These are phyloP conservation scores for Mystacornis crossleyi DNA, from an alignment of 2,113 vertebrate genomes.

Conservation along the genomic window DNA sequence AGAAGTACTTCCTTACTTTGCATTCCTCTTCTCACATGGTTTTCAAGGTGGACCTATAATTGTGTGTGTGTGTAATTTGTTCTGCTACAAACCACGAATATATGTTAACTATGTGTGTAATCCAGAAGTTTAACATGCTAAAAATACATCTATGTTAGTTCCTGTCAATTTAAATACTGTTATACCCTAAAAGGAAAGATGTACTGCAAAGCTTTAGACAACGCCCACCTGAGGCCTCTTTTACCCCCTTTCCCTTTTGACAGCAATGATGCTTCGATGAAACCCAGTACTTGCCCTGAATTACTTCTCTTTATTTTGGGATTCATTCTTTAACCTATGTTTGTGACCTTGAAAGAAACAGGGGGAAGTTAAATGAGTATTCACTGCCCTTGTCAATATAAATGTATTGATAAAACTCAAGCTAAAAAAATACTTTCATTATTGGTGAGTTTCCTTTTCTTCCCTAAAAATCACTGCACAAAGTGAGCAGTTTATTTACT, in stretches of 20 bases:
- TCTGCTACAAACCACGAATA: neutral
- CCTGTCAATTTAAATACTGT: constrained; percentile 37
- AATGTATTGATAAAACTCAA: neutral
- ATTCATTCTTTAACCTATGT: neutral
- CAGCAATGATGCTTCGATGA: neutral
- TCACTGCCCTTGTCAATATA: neutral
- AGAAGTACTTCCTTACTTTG: neutral
- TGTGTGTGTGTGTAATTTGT: neutral
- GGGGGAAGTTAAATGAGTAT: neutral
- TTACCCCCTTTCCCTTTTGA: neutral
- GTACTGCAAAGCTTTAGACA: neutral
- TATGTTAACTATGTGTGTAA: constrained; percentile 45
- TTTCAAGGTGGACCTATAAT: neutral
- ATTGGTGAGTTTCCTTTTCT: neutral
- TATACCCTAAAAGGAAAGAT: constrained; percentile 67
- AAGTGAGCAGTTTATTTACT: neutral
- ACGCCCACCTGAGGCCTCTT: neutral
- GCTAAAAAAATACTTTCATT: neutral
- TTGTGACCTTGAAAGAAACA: neutral
- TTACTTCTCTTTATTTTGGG: neutral
- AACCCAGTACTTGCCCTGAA: neutral
- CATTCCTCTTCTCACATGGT: neutral
- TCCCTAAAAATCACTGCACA: neutral
- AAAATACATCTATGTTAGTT: constrained; percentile 48
- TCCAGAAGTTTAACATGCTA: constrained; percentile 39